phyloP scores from a whole-genome alignment of 2,888 invertebrate genomes.

The Drosophila hamatofila region DNA sequence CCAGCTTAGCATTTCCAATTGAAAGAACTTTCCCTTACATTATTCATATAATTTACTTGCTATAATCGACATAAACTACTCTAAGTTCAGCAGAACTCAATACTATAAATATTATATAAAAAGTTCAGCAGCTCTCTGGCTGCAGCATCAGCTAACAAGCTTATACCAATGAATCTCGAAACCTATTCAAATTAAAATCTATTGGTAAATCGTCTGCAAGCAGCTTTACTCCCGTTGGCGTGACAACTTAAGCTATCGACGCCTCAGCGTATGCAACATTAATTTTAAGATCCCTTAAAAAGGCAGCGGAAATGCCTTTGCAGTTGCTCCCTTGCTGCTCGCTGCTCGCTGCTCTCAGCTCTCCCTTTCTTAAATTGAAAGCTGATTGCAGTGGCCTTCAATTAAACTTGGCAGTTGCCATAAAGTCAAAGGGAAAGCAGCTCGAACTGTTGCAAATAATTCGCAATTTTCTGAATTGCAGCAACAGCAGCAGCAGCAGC shows the following conservation, averaged over 20 bases:
- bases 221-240: not conserved
- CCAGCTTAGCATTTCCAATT: not conserved
- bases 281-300: slow-evolving; percentile 29
- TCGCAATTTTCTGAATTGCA: slow-evolving; percentile 27
- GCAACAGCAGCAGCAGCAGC: slow-evolving; percentile 2
- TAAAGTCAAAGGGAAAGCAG: slow-evolving; percentile 22
- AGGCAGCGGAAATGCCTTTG: slow-evolving; percentile 38
- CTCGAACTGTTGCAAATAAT: slow-evolving; percentile 12
- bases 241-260: slow-evolving; percentile 9
- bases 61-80: not conserved
- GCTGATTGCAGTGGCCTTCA: slow-evolving; percentile 52
- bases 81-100: not conserved
- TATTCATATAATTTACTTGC: not conserved
- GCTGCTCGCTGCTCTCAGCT: not conserved
- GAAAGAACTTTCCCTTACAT: not conserved
- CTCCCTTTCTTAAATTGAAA: slow-evolving; percentile 17
- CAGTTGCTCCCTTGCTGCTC: not conserved
- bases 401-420: slow-evolving; percentile 34
- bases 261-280: slow-evolving; percentile 28
- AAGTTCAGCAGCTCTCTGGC: not conserved
- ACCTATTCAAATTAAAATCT: slow-evolving; percentile 6
- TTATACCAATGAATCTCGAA: slow-evolving; percentile 11
- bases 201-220: slow-evolving; percentile 8
- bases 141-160: not conserved
- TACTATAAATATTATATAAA: not conserved